Evolutionary conservation across 2,113 vertebrate genomes (phyloP), one percentile per base, ranked within the genome.

Genomic region (Neofelis nebulosa): DNA sequence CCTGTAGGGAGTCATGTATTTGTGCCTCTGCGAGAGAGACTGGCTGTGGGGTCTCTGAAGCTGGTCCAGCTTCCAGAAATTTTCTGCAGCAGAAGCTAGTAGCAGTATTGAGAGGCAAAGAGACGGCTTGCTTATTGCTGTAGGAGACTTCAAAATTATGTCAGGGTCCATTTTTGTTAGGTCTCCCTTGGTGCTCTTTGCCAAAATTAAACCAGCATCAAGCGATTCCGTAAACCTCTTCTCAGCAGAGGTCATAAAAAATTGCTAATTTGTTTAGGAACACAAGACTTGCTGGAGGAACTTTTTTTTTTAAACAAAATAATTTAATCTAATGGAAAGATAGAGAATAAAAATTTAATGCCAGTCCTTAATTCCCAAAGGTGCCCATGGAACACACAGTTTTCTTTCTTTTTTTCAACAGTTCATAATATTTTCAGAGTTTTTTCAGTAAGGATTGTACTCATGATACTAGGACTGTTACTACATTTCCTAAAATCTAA

Each of bases 271-370:
- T 96, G 41, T 76, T 52, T 36, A 87, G 50, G 33, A 97, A 87
- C 14, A 33, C 1, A 27, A 74, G 33, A 65, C n/a, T 90, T 85
- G 52, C 38, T 90, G 9, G 66, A 96, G 90, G 23, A 81, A 66
- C 36, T 96, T 38, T 33, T 18, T 84, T 57, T 45, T 31, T 76
- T 83, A 85, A 45, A 95, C 23, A 95, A 85, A 97, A 95, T 96
- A 92, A 93, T 96, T 94, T 93, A 97, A 69, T 95, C 95, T 94
- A 87, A 93, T 92, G 86, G 79, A 55, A 95, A 89, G 50, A 68
- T 79, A 27, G n/a, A 55, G 89, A 87, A 88, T 96, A 94, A 94
- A 98, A 95, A 94, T 91, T 91, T 95, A 96, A 97, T 89, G 69
- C 69, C 41, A 82, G 33, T n/a, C 27, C 41, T 91, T 89, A 45